Percentiles rank a stretch among this genome's conserved stretches.
Conservation (phyloP, 2,888 invertebrate species). For the Maniola hyperantus region DNA sequence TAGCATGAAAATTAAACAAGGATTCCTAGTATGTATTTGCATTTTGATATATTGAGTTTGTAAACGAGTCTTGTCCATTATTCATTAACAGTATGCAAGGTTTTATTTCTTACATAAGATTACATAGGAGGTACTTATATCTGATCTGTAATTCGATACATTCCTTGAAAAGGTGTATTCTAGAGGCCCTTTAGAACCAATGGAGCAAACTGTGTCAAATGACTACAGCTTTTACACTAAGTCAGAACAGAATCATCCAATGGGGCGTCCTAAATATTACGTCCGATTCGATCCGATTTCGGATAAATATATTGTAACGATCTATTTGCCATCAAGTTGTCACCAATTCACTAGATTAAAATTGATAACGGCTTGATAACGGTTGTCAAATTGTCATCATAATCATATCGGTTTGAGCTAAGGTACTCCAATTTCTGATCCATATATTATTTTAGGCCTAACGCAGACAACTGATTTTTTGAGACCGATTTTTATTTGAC, state of each 20-base stretch:
- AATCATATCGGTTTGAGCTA: not conserved
- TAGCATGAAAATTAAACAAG: conserved; percentile 12
- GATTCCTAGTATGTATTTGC: conserved; percentile 19
- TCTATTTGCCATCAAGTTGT: conserved; percentile 2
- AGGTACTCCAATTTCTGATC: conserved; percentile 3
- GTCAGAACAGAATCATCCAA: no score
- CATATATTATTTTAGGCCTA: not conserved
- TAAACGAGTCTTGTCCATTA: conserved; percentile 4
- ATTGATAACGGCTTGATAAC: no score
- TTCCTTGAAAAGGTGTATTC: no score
- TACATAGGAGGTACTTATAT: not conserved
- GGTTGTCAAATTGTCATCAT: not conserved
- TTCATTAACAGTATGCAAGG: conserved; percentile 10
- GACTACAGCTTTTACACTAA: no score
- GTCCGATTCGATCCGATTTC: conserved; percentile 2
- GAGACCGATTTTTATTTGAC: no score
- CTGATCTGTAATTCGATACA: no score
- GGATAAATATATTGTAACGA: not conserved
- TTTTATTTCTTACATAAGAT: conserved; percentile 1
- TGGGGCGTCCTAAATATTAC: not conserved
- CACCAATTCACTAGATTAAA: not conserved
- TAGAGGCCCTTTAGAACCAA: no score
- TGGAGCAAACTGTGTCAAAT: no score
- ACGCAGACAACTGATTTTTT: not conserved
- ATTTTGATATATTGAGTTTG: conserved; percentile 23